Base-by-base conservation (phyloP, 2,797 vertebrate genomes). In the Enteromius argenteus region DNA sequence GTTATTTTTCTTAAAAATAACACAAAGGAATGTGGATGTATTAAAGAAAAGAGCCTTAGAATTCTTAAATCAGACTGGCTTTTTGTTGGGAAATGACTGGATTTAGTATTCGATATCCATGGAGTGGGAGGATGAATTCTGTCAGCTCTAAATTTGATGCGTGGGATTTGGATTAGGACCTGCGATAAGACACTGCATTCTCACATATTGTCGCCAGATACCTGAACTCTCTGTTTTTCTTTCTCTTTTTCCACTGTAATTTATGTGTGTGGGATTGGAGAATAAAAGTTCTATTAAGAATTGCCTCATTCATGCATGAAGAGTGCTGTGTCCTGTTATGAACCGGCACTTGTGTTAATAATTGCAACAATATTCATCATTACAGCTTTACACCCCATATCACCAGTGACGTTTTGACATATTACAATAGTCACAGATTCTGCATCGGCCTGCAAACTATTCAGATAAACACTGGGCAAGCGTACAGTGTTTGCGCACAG, bases 121-220 rank as follows among this genome's bases (percentile, higher is more conserved):
- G 23, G 67, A 19, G 32, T 58, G 3, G 67, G 51, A 81, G 49
- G 67, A 71, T 44, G 58, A 44, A 10, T 27, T 71, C 23, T 71
- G 79, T 71, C 37, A 60, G 11, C 72, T 76, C 58, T 53, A 44
- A 21, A 32, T 83, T 56, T 83, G 46, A 76, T 83, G 35, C 44
- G 76, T 83, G 46, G 62, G 32, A 17, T 35, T 68, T 76, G 72
- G 60, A 76, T 67, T 76, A 68, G 23, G 46, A 74, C 27, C 15
- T 46, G 5, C 14, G 21, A 74, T 82, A 81, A 81, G 68, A 72
- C 37, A 42, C 23, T 60, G 10, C 23, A 0, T 42, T 81, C 37
- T 72, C 17, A 32, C 51, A 81, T 71, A 58, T 58, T 80, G 35
- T 80, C 69, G 30, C 68, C 79, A 62, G 80, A 46, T 42, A 73